Base-by-base conservation (phyloP, 2,113 vertebrate genomes). In the Spea bombifrons region DNA sequence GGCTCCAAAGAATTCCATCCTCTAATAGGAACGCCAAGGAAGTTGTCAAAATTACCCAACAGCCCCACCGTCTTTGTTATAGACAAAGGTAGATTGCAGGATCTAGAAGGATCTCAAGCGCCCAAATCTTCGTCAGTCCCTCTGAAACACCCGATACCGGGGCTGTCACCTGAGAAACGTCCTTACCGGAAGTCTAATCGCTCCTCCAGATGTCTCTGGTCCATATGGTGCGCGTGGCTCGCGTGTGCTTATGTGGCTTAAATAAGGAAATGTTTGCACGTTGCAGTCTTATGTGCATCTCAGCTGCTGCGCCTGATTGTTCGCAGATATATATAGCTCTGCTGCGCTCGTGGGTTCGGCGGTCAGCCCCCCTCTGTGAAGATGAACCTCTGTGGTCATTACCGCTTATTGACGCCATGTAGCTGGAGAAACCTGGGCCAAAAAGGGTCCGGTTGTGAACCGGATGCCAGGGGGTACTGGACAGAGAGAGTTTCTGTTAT, bases 171-270 rank as follows among this genome's bases (percentile, higher is more conserved):
- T 75, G 79, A 67, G 73, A 70, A 66, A 73, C 78, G 73, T 80
- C 78, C 78, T 67, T 67, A 67, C 10, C 46, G 70, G 61, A 43
- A 61, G 47, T 43, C 61, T 80, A 48, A 17, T 73, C 63, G 15
- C 8, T 78, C 13, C 61, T 73, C 64, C 78, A 80, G 78, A 67
- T 80, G 78, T 73, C 78, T 71, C 44, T n/a, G 6, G 50, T 47
- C 63, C 78, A 74, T 80, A 80, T 80, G 71, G 71, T 44, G 50
- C 46, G 53, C 43, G 15, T 61, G 64, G 59, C 72, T 15, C n/a
- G 8, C 67, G 64, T 80, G 47, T 66, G 78, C 78, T 80, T 80
- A 73, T 71, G 78, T 13, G 45, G 78, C 78, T 80, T 71, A 80
- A 80, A 73, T 73, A 7, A 59, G 10, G 17, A 67, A 80, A 72